phyloP scores from a whole-genome alignment of 2,113 vertebrate species.

The Zeus faber region DNA sequence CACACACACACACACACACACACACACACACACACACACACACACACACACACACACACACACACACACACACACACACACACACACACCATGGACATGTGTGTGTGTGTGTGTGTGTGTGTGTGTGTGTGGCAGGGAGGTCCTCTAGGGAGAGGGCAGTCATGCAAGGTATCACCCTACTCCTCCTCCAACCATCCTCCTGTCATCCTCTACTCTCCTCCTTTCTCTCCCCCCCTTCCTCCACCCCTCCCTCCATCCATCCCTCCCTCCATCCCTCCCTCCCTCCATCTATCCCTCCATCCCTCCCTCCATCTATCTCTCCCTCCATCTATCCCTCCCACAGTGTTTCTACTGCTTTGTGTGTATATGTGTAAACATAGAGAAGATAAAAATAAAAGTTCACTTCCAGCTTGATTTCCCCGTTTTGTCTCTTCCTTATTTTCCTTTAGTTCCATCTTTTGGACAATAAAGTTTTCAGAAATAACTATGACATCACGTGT shows the following conservation, averaged over 20 bases:
- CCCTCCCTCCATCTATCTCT: slow-evolving; percentile 4
- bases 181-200: slow-evolving; percentile 48
- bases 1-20: no score
- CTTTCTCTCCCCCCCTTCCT: slow-evolving; percentile 26
- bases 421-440: no score
- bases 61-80: slow-evolving; percentile 72
- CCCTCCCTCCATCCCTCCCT: slow-evolving; percentile 12
- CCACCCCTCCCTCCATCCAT: not conserved
- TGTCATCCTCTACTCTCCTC: slow-evolving; percentile 32
- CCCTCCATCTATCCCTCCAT: slow-evolving; percentile 14
- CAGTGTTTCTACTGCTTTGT: no score
- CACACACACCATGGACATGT: slow-evolving; percentile 36
- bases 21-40: no score
- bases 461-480: no score
- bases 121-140: slow-evolving; percentile 27
- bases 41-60: no score
- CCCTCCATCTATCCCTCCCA: no score
- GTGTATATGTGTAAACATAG: not conserved
- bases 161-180: slow-evolving; percentile 68
- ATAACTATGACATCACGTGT: no score
- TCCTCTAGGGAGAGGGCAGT: slow-evolving; percentile 65
- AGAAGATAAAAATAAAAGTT: no score
- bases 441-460: no score
- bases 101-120: slow-evolving; percentile 12
- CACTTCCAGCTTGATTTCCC: no score